phyloP scores from a whole-genome alignment of 2,113 vertebrate genomes.

The Bubo scandiacus region DNA sequence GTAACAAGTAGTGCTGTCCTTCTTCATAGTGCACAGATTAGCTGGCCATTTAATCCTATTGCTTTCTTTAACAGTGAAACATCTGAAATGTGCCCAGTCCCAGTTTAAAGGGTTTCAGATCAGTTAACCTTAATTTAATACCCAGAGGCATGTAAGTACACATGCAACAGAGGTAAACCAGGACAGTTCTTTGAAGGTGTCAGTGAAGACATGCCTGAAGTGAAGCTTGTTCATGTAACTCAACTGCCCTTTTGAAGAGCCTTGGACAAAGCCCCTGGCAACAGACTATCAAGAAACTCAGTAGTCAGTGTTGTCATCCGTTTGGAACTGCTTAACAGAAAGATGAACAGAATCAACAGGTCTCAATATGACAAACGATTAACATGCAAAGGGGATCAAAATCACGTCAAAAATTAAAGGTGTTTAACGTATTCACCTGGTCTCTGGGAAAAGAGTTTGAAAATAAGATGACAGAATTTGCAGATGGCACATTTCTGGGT shows the following conservation, averaged over 20 bases:
- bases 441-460: background rate
- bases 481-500: background rate
- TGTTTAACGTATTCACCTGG: background rate
- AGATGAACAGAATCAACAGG: background rate
- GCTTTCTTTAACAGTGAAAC: background rate
- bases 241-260: background rate
- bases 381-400: background rate
- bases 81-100: background rate
- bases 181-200: background rate
- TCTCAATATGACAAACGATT: background rate
- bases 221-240: background rate
- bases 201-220: background rate
- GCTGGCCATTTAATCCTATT: background rate
- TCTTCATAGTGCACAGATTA: background rate
- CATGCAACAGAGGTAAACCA: background rate
- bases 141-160: background rate
- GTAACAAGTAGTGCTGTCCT: background rate
- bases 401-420: background rate
- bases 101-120: background rate
- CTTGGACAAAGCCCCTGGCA: background rate
- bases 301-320: fast-evolving
- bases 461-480: background rate
- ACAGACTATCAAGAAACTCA: background rate
- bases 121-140: background rate
- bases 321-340: background rate